These are phyloP conservation scores for Paedocypris sp. DNA, from an alignment of 2,113 vertebrate species.

Conservation along the genomic window DNA sequence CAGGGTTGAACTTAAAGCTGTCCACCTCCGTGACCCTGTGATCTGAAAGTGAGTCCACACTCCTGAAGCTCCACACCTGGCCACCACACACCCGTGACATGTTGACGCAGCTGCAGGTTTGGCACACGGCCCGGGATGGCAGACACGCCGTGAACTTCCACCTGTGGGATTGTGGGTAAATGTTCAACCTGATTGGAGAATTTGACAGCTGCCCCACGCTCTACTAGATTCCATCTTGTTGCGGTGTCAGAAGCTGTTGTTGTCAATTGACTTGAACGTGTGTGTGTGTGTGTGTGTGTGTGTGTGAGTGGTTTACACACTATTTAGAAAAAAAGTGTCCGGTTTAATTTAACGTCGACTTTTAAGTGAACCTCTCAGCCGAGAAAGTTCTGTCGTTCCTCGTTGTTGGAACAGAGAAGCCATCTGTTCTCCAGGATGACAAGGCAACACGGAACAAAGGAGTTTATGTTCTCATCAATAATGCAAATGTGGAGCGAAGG, in stretches of 20 bases:
- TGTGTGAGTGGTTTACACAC: too few species aligned
- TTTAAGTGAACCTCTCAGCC: not conserved
- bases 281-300: too few species aligned
- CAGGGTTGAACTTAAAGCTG: conserved; percentile 7
- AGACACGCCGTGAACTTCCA: conserved; percentile 46
- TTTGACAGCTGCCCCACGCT: not conserved
- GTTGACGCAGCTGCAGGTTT: conserved; percentile 56
- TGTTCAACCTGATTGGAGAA: not conserved
- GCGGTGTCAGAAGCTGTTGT: not conserved
- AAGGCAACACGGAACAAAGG: not conserved
- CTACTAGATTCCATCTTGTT: not conserved
- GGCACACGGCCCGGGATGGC: conserved; percentile 42
- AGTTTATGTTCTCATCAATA: conserved; percentile 22
- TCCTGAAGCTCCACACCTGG: not conserved
- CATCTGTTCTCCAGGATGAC: conserved; percentile 19
- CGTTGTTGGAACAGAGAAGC: conserved; percentile 1
- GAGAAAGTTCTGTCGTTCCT: not conserved
- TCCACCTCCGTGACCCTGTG: not conserved
- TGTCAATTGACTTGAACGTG: conserved; percentile 2
- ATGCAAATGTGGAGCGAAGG: conserved; percentile 20
- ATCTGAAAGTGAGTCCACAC: conserved; percentile 1
- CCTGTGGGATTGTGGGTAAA: conserved; percentile 44
- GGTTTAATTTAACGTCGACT: not conserved
- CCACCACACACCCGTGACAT: conserved; percentile 25
- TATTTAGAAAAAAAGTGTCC: too few species aligned